Conservation (phyloP, 1,140 invertebrate genomes). For the Pseudomyrmex gracilis region DNA sequence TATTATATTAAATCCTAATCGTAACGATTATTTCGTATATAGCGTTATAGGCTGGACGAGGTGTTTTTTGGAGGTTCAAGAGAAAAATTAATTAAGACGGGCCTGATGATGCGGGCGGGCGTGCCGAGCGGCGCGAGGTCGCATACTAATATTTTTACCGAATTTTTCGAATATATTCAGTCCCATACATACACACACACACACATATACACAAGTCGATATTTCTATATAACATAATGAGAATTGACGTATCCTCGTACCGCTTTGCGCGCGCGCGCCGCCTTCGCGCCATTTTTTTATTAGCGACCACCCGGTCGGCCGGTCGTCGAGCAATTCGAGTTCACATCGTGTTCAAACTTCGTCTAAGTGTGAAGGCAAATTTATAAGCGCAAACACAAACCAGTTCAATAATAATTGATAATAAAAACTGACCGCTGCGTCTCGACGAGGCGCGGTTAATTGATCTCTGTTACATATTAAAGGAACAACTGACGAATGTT, state of each 20-base stretch:
- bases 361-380: conserved; percentile 10
- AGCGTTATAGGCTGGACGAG: conserved; percentile 78
- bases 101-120: conserved; percentile 69
- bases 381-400: neutral
- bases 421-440: neutral
- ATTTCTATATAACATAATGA: conserved; percentile 70
- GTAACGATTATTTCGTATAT: conserved; percentile 75
- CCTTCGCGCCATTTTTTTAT: conserved; percentile 74
- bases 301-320: conserved; percentile 67
- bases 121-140: conserved; percentile 67
- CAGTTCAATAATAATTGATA: too few relatives aligned
- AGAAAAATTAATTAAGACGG: conserved; percentile 76
- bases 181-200: conserved; percentile 31
- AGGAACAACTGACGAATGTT: conserved; percentile 21
- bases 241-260: conserved; percentile 72
- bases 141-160: conserved; percentile 79
- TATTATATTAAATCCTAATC: conserved; percentile 68
- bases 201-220: too few relatives aligned
- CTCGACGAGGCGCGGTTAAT: neutral
- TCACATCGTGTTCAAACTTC: conserved; percentile 50
- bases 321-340: conserved; percentile 61
- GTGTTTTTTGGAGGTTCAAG: conserved; percentile 66
- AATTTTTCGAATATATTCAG: conserved; percentile 77
- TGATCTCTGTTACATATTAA: conserved; percentile 22
- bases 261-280: conserved; percentile 60